These are phyloP conservation scores for Cariama cristata DNA, from an alignment of 2,113 vertebrate species.

Conservation along the genomic window DNA sequence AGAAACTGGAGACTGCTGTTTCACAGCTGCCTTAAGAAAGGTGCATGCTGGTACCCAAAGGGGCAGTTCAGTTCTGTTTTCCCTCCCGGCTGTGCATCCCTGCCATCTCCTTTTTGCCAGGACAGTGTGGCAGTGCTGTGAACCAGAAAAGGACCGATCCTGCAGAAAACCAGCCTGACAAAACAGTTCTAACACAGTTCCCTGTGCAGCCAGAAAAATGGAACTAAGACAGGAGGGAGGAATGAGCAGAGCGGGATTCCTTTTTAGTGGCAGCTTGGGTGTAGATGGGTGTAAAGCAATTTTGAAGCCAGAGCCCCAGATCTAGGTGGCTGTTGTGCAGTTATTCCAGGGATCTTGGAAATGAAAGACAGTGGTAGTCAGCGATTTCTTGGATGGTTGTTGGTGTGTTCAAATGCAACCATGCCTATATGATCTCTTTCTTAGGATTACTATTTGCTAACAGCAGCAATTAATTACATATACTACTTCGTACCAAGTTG, in stretches of 20 bases:
- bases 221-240: neutral
- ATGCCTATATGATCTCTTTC: neutral
- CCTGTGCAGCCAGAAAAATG: neutral
- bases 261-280: neutral
- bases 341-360: neutral
- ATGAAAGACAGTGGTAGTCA: neutral
- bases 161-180: neutral
- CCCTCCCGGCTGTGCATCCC: neutral
- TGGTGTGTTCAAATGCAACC: neutral
- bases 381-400: neutral
- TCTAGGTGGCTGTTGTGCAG: neutral
- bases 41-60: neutral
- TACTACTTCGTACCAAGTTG: neutral
- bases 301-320: neutral
- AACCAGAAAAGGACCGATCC: neutral
- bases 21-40: neutral
- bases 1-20: neutral
- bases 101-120: neutral
- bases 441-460: neutral
- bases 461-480: neutral
- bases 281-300: neutral
- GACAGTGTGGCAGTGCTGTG: neutral
- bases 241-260: neutral
- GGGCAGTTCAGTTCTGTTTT: neutral
- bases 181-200: neutral